phyloP scores from a whole-genome alignment of 2,797 vertebrate genomes.

The Pagetopsis macropterus region DNA sequence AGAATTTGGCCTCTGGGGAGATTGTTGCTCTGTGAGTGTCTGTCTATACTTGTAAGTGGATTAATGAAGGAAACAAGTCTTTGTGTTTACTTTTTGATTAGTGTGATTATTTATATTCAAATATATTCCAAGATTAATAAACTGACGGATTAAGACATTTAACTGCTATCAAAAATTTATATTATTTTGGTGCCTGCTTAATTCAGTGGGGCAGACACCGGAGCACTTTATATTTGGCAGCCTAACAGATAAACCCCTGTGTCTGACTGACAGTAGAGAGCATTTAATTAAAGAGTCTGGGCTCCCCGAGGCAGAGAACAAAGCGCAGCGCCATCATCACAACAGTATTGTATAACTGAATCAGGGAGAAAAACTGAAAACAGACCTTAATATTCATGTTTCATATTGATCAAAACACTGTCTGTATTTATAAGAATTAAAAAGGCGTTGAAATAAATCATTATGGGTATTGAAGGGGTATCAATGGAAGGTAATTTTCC shows the following conservation, averaged over 20 bases:
- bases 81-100: too few species aligned
- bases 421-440: not conserved
- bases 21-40: too few species aligned
- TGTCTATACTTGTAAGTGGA: too few species aligned
- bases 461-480: conserved; percentile 6
- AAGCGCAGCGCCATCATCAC: conserved; percentile 16
- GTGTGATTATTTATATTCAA: not conserved
- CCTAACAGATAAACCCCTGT: not conserved
- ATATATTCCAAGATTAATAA: not conserved
- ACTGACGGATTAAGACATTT: not conserved
- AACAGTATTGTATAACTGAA: conserved; percentile 14
- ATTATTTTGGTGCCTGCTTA: not conserved
- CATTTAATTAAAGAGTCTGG: conserved; percentile 53
- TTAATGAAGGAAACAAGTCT: too few species aligned
- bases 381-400: conserved; percentile 3
- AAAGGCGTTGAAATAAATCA: conserved; percentile 13
- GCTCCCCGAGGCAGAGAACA: conserved; percentile 30
- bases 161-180: not conserved
- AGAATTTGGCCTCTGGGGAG: too few species aligned
- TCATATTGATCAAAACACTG: not conserved
- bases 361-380: not conserved
- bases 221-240: conserved; percentile 7
- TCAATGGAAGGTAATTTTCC: conserved; percentile 52
- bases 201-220: not conserved
- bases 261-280: conserved; percentile 50